phyloP scores from a whole-genome alignment of 2,797 vertebrate species.

The Dipus sagitta region DNA sequence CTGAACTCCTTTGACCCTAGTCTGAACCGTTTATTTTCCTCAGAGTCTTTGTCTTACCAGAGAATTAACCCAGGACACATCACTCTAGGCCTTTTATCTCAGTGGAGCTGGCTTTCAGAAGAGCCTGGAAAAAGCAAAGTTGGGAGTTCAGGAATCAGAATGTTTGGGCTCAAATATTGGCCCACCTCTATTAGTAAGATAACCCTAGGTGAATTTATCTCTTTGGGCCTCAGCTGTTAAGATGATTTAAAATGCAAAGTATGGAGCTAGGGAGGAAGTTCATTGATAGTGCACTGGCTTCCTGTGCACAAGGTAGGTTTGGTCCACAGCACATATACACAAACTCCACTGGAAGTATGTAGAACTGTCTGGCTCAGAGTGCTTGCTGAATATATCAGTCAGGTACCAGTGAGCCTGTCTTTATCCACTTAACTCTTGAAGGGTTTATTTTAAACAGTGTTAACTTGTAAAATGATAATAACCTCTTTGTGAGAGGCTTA shows the following conservation, averaged over 20 bases:
- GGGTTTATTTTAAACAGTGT: slow-evolving; percentile 58
- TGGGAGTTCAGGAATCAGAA: slow-evolving; percentile 28
- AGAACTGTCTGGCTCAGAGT: no score
- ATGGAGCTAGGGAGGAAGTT: not conserved
- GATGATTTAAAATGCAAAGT: slow-evolving; percentile 22
- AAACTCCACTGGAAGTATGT: no score
- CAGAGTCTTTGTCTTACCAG: slow-evolving; percentile 9
- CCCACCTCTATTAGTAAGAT: not conserved
- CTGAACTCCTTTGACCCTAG: slow-evolving; percentile 10
- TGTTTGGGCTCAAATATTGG: slow-evolving; percentile 13
- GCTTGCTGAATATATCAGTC: not conserved
- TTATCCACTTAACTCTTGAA: no score
- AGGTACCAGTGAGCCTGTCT: no score
- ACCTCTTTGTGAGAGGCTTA: slow-evolving; percentile 28
- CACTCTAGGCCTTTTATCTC: not conserved
- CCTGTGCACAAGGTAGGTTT: not conserved
- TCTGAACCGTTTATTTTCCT: slow-evolving; percentile 17
- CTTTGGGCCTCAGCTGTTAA: not conserved
- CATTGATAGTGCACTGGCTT: not conserved
- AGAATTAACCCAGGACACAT: not conserved
- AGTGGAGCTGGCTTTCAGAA: slow-evolving; percentile 36
- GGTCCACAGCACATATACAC: not conserved
- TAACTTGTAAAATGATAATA: slow-evolving; percentile 52
- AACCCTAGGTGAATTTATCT: slow-evolving; percentile 17
- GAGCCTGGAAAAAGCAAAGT: not conserved